Conservation (phyloP, 2,113 vertebrate genomes). For the Microcebus griseorufus region DNA sequence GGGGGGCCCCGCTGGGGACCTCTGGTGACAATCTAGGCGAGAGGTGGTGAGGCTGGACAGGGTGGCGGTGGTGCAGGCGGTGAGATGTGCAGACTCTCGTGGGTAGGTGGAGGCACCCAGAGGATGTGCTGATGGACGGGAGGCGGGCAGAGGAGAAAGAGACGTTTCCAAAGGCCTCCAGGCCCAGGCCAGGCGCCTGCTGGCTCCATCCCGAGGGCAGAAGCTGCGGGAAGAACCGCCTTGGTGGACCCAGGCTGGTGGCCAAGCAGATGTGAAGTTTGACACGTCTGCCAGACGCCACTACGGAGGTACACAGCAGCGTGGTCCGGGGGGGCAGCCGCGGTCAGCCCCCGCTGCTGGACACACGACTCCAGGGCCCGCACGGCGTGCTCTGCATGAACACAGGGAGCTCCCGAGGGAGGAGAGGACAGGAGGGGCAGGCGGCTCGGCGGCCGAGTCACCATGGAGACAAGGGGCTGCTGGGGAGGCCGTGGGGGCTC, state of each 20-base stretch:
- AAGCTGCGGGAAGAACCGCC: neutral
- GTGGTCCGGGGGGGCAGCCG: fast-evolving
- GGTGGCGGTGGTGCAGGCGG: neutral
- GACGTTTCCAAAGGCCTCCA: neutral
- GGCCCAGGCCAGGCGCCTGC: neutral
- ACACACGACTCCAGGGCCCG: neutral
- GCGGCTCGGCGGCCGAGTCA: neutral
- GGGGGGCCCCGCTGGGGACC: too few species aligned
- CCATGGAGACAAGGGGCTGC: neutral
- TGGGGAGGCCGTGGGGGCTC: neutral
- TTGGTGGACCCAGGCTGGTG: neutral
- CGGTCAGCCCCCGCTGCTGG: neutral
- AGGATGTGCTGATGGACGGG: neutral
- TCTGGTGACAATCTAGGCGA: neutral
- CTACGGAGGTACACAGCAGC: fast-evolving
- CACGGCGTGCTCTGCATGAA: neutral
- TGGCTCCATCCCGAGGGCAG: neutral
- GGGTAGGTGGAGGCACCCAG: neutral
- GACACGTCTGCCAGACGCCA: fast-evolving
- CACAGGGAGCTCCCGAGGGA: neutral
- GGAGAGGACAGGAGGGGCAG: neutral
- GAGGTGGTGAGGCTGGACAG: neutral
- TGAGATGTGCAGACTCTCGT: neutral
- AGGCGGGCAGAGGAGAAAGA: neutral
- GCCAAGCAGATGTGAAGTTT: neutral